A percentile compares a stretch with the other conserved stretches of the same genome.
These are phyloP conservation scores for Calameuta filiformis DNA, from an alignment of 2,888 invertebrate genomes.

Conservation along the genomic window DNA sequence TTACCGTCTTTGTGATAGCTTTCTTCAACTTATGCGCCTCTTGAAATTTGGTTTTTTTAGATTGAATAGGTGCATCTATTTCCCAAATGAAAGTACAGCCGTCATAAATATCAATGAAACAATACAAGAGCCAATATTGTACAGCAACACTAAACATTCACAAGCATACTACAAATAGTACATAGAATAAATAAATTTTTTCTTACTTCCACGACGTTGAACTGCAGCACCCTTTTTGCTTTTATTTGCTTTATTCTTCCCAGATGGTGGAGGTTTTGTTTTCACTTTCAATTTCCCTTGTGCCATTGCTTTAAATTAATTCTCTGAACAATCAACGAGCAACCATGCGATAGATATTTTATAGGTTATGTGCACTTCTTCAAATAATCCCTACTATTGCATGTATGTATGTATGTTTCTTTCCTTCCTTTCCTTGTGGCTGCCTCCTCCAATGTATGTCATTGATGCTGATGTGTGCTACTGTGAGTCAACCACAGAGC, in stretches of 20 bases:
- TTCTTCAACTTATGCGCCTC: slow-evolving; percentile 75
- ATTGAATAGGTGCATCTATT: slow-evolving; percentile 74
- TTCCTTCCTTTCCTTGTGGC: too few species aligned
- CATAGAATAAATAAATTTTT: slow-evolving; percentile 11
- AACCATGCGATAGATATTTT: background rate
- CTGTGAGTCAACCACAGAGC: too few species aligned
- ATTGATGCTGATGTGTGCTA: too few species aligned
- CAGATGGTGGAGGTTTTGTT: slow-evolving; percentile 70
- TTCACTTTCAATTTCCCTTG: slow-evolving; percentile 79
- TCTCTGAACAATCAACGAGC: background rate
- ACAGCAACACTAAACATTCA: too few species aligned
- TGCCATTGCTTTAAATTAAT: slow-evolving; percentile 67
- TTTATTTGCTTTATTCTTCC: slow-evolving; percentile 64
- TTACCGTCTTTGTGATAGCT: slow-evolving; percentile 77
- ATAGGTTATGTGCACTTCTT: background rate
- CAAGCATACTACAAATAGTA: background rate
- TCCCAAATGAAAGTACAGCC: background rate
- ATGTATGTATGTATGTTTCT: too few species aligned
- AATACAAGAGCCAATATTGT: background rate
- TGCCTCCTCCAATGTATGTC: too few species aligned
- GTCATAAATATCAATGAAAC: background rate
- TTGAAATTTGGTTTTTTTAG: slow-evolving; percentile 72
- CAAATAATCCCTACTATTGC: background rate
- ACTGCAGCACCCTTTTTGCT: slow-evolving; percentile 70
- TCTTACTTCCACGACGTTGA: slow-evolving; percentile 73